A percentile compares a stretch with the other conserved stretches of the same genome.
Conservation (phyloP, 2,113 vertebrate genomes). For the Ammodytes marinus region DNA sequence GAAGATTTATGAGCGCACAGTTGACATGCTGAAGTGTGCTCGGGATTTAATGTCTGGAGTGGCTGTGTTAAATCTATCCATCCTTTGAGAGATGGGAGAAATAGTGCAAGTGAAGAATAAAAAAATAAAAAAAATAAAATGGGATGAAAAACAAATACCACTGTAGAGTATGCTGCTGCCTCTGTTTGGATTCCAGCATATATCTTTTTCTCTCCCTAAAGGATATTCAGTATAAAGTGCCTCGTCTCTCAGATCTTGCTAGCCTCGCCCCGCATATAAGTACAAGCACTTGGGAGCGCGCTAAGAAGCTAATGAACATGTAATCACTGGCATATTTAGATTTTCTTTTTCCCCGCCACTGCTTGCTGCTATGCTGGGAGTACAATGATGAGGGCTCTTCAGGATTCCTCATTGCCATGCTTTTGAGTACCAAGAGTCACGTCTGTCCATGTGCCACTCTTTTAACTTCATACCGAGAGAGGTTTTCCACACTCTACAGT, state of each 20-base stretch:
- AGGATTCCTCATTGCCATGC: conserved; percentile 39
- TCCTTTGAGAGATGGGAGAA: conserved; percentile 53
- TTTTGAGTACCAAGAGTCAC: conserved; percentile 18
- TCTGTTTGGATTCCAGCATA: conserved; percentile 35
- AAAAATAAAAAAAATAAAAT: neutral
- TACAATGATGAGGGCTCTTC: conserved; percentile 44
- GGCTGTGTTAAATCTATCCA: conserved; percentile 59
- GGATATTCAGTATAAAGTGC: conserved; percentile 53
- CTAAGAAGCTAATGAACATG: conserved; percentile 58
- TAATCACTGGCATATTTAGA: conserved; percentile 61
- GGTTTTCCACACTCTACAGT: conserved; percentile 35
- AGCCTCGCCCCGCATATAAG: conserved; percentile 19
- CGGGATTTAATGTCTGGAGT: conserved; percentile 54
- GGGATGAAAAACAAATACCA: conserved; percentile 53
- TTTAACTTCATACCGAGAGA: conserved; percentile 35
- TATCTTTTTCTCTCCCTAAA: conserved; percentile 36
- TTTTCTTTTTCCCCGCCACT: conserved; percentile 7
- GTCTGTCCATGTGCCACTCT: conserved; percentile 30
- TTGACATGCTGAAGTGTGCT: conserved; percentile 61
- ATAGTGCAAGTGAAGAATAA: conserved; percentile 5
- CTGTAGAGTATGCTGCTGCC: conserved; percentile 19
- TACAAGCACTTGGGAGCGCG: conserved; percentile 47
- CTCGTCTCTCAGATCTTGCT: conserved; percentile 59
- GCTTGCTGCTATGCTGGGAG: conserved; percentile 29
- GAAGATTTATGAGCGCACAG: conserved; percentile 65